Evolutionary conservation across 2,888 invertebrate species (phyloP).

Genomic region (Eugnorisma glareosa): DNA sequence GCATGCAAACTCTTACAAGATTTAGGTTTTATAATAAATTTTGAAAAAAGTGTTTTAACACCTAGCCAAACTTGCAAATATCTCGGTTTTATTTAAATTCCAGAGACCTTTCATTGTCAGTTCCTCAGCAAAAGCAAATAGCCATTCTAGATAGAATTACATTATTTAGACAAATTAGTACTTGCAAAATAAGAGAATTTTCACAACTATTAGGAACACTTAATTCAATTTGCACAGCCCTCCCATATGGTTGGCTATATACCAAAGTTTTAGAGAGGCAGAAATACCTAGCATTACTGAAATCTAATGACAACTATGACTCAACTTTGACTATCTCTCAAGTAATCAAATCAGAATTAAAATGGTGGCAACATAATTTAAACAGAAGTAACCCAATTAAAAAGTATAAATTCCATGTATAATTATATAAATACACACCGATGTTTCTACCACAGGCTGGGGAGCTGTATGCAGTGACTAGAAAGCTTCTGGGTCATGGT

Average conservation of each 20-base stretch:
- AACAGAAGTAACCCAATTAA: not conserved
- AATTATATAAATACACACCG: constrained; percentile 3
- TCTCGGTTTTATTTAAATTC: constrained; percentile 18
- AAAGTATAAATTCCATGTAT: not conserved
- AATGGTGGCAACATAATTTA: constrained; percentile 1
- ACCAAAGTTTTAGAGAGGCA: constrained; percentile 9
- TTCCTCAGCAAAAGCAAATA: not conserved
- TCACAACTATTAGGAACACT: not conserved
- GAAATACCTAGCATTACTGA: not conserved
- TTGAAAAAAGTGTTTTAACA: constrained; percentile 2
- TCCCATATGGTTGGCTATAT: constrained; percentile 16
- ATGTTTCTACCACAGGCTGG: not conserved
- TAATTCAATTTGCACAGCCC: constrained; percentile 12
- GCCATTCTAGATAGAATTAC: not conserved
- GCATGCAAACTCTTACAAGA: constrained; percentile 10
- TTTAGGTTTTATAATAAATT: not conserved
- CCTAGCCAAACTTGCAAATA: constrained; percentile 9
- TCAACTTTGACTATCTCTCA: not conserved
- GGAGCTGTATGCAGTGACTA: too few relatives aligned
- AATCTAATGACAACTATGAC: constrained; percentile 1
- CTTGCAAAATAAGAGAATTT: constrained; percentile 15
- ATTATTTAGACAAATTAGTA: not conserved
- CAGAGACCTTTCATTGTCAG: not conserved
- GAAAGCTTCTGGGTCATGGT: too few relatives aligned
- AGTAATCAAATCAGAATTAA: not conserved